Conservation (phyloP, 2,797 vertebrate genomes). For the Pseudochaenichthys georgianus region DNA sequence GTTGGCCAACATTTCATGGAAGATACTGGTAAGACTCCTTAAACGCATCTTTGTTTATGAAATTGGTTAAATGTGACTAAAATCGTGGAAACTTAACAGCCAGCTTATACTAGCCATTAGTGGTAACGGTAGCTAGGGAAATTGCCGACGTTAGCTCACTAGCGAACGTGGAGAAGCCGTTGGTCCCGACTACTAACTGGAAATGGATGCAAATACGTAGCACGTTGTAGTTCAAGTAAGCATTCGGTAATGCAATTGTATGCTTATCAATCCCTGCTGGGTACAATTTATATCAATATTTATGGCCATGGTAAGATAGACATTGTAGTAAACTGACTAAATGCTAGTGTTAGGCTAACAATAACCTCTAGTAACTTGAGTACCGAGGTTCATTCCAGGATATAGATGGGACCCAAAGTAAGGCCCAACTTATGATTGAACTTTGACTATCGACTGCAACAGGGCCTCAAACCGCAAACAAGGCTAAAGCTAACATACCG, state of each 20-base stretch:
- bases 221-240: constrained; percentile 22
- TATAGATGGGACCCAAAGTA: constrained; percentile 15
- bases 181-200: constrained; percentile 65
- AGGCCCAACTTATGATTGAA: constrained; percentile 67
- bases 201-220: constrained; percentile 7
- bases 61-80: accelerated
- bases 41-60: accelerated
- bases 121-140: constrained; percentile 1
- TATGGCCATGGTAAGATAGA: accelerated
- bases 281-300: accelerated
- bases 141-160: constrained; percentile 39
- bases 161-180: constrained; percentile 45
- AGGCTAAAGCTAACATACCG: not conserved
- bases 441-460: constrained; percentile 48
- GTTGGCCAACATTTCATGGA: constrained; percentile 70
- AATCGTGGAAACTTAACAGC: not conserved
- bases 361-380: not conserved
- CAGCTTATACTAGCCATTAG: constrained; percentile 8
- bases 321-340: not conserved
- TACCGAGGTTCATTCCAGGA: not conserved
- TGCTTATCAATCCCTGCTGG: accelerated
- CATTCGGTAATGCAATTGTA: accelerated
- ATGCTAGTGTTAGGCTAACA: not conserved
- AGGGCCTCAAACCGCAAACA: not conserved
- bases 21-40: constrained; percentile 75